These are phyloP conservation scores for Ormyrus rosae DNA, from an alignment of 2,888 invertebrate species.

Conservation along the genomic window DNA sequence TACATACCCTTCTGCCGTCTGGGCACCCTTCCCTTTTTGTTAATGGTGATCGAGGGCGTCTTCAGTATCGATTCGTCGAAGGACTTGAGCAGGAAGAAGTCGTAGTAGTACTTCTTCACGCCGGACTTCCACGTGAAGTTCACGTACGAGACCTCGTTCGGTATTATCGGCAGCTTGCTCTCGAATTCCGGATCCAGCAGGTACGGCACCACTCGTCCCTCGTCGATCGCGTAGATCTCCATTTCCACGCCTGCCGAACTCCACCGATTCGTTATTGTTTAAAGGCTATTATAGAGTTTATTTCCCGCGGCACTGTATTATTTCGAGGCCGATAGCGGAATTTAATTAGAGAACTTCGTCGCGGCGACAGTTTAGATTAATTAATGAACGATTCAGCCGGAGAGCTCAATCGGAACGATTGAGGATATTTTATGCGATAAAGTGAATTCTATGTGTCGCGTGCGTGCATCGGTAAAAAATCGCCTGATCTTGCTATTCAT, in stretches of 20 bases:
- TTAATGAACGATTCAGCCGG: no score
- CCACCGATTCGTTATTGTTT: not conserved
- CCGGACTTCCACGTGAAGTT: constrained; percentile 95
- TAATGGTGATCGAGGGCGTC: constrained; percentile 92
- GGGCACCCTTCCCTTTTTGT: constrained; percentile 90
- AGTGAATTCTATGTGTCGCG: no score
- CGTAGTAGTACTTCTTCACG: constrained; percentile 87
- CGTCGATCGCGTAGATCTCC: constrained; percentile 92
- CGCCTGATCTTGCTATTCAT: no score
- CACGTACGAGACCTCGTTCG: constrained; percentile 92
- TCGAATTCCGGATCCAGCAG: constrained; percentile 94
- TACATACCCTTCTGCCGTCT: constrained; percentile 87
- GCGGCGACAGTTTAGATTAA: no score
- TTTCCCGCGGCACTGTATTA: not conserved
- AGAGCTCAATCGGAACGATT: no score
- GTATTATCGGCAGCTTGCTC: constrained; percentile 91
- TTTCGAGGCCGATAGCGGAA: not conserved
- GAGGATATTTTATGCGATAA: no score
- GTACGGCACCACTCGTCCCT: constrained; percentile 90
- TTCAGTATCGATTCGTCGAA: constrained; percentile 89
- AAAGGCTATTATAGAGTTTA: not conserved
- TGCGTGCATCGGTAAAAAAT: no score
- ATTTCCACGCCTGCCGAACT: constrained; percentile 83
- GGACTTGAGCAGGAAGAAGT: constrained; percentile 91
- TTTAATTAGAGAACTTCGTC: no score